phyloP scores from a whole-genome alignment of 1,140 invertebrate species.

The Drosophila parabipectinata region DNA sequence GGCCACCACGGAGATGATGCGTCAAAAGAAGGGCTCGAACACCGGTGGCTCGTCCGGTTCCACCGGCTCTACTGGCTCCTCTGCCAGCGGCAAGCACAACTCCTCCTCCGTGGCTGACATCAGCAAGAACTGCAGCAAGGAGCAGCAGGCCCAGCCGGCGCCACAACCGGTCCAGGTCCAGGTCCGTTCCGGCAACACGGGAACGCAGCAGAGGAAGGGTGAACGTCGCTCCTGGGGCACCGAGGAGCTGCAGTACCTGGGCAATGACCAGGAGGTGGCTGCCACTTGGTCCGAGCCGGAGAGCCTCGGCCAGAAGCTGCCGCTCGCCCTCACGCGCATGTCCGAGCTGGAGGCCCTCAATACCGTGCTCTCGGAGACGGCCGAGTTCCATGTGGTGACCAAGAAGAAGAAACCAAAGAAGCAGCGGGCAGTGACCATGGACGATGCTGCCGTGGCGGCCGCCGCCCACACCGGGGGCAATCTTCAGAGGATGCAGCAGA shows the following conservation, averaged over 20 bases:
- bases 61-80: background rate
- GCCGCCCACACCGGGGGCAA: slow-evolving; percentile 61
- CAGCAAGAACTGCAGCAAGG: slow-evolving; percentile 61
- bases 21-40: slow-evolving; percentile 60
- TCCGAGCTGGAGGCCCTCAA: slow-evolving; percentile 70
- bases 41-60: background rate
- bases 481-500: slow-evolving; percentile 68
- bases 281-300: slow-evolving; percentile 38
- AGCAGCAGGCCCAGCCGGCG: slow-evolving; percentile 34
- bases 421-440: slow-evolving; percentile 84
- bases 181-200: slow-evolving; percentile 12
- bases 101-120: slow-evolving; percentile 66
- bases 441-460: slow-evolving; percentile 67
- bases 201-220: slow-evolving; percentile 58
- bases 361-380: slow-evolving; percentile 82
- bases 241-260: slow-evolving; percentile 85
- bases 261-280: slow-evolving; percentile 36
- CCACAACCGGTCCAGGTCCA: slow-evolving; percentile 19
- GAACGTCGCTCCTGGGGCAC: slow-evolving; percentile 88
- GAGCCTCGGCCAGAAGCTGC: slow-evolving; percentile 2
- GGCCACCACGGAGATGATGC: slow-evolving; percentile 83
- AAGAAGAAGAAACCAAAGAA: slow-evolving; percentile 90
- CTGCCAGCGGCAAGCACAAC: slow-evolving; percentile 49
- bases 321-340: slow-evolving; percentile 55
- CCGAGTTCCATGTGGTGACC: slow-evolving; percentile 88